phyloP scores from a whole-genome alignment of 2,113 vertebrate genomes.

The Pseudorhombus dupliciocellatus region DNA sequence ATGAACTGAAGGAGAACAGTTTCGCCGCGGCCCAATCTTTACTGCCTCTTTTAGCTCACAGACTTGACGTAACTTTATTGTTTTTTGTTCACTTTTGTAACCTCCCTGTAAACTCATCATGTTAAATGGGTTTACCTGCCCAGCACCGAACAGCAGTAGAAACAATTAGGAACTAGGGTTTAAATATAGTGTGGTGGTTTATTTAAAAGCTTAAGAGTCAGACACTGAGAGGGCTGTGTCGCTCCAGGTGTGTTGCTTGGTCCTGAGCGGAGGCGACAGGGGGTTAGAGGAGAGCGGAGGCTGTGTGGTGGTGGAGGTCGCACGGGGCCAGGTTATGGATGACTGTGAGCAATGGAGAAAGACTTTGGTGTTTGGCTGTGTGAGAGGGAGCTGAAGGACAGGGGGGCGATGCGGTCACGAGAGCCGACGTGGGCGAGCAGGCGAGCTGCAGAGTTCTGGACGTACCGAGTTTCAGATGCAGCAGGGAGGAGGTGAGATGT shows the following conservation, averaged over 20 bases:
- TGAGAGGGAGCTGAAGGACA: no score
- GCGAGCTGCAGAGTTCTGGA: not conserved
- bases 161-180: no score
- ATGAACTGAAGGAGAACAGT: not conserved
- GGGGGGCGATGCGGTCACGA: not conserved
- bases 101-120: no score
- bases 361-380: not conserved
- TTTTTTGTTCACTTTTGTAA: no score
- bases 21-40: no score
- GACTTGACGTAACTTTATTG: no score
- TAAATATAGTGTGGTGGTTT: not conserved
- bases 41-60: no score
- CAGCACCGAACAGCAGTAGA: no score
- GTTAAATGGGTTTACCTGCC: no score
- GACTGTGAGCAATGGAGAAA: not conserved
- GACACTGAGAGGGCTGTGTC: not conserved
- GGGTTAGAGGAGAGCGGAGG: not conserved
- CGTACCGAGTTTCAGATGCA: not conserved
- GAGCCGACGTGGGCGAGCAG: not conserved
- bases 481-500: no score
- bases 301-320: not conserved
- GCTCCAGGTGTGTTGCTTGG: not conserved
- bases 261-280: not conserved
- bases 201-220: not conserved
- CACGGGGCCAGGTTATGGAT: not conserved